Percentiles rank a stretch among this genome's conserved stretches.
Conservation (phyloP, 2,888 invertebrate species). For the Uropetala carovei region DNA sequence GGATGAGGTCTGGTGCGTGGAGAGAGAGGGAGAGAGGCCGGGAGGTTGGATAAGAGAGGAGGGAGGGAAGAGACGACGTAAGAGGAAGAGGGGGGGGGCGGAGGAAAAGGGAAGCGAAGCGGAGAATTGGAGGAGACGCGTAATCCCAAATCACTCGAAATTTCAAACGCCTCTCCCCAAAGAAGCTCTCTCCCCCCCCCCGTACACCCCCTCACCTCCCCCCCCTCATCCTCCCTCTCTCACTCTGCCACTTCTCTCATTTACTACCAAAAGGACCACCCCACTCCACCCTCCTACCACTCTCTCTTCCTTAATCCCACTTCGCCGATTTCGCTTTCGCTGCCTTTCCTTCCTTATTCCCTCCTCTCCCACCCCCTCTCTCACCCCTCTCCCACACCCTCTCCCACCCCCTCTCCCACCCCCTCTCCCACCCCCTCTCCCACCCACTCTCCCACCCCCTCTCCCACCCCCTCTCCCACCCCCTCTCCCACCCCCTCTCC, state of each 20-base stretch:
- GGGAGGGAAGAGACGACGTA: not conserved
- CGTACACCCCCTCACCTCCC: not conserved
- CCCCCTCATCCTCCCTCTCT: not conserved
- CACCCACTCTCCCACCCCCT: not conserved
- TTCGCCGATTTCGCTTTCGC: not conserved
- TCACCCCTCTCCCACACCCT: not conserved
- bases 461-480: not conserved
- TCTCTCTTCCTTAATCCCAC: not conserved
- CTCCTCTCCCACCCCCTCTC: not conserved
- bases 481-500: not conserved
- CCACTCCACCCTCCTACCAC: not conserved
- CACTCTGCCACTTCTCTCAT: not conserved
- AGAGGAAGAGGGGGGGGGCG: not conserved
- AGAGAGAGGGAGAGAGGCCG: not conserved
- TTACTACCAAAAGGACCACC: not conserved
- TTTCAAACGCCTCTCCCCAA: slow-evolving; percentile 11
- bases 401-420: not conserved
- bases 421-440: not conserved
- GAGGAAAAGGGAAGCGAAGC: too few species aligned
- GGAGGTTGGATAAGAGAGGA: not conserved
- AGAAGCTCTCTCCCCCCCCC: not conserved
- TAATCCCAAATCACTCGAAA: slow-evolving; percentile 29
- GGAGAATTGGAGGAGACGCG: not conserved
- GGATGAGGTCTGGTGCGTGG: not conserved
- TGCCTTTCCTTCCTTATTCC: not conserved